Base-by-base conservation (phyloP, 2,888 invertebrate species). In the Latrodectus hesperus region DNA sequence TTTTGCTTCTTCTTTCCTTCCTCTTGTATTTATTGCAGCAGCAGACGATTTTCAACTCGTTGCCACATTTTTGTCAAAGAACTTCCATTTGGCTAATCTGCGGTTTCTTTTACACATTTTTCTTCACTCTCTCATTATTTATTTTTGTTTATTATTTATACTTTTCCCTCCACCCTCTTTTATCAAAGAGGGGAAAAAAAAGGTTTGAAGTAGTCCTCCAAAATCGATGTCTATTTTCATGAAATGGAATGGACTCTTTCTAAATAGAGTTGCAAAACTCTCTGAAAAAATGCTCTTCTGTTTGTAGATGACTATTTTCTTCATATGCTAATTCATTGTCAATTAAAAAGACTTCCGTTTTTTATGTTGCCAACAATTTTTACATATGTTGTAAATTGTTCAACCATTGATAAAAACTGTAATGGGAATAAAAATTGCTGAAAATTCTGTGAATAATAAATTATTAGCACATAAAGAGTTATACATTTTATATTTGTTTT, bases 41-140 rank as follows among this genome's bases (percentile, higher is more conserved):
- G 81, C 67, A 65, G 81, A 64, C 73, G 81, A 81, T 81, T 81
- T 81, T 67, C 51, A 81, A 73, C 73, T 73, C 81, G 81, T 81
- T 74, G 81, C 81, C 81, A 73, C 81, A 67, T 81, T 81, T 81
- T 81, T 65, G 64, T 52, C 52, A 65, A 52, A 51, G 81, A 60
- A 60, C 60, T 60, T 60, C 60, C 60, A 60, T 60, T 60, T 60
- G 60, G 60, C 60, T 60, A 60, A 60, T 60, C 60, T 60, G 60
- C n/a, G 60, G 60, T 60, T 60, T 60, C n/a, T 60, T 60, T 60
- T 10, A 16, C n/a, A 16, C n/a, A 16, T 60, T 60, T 55, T 60
- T 60, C 12, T 60, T 60, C 12, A 16, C 60, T 60, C 60, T n/a
- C 60, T n/a, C 60, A 16, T n/a, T 60, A n/a, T n/a, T n/a, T 16